Evolutionary conservation across 1,140 invertebrate genomes (phyloP).

Genomic region (Cyrtorhinus lividipennis): DNA sequence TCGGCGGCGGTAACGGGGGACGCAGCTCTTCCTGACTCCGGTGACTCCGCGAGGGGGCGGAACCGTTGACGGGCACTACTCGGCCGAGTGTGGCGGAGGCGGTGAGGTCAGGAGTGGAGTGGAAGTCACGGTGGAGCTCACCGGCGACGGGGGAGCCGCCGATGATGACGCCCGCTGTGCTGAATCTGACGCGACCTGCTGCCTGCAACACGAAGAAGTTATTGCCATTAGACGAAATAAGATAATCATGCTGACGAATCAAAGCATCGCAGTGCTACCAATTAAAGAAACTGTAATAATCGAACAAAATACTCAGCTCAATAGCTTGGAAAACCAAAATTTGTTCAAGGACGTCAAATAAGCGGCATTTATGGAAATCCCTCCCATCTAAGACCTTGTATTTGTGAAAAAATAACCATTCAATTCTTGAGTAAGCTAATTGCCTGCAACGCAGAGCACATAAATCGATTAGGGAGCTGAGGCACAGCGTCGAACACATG

Average conservation of each 20-base stretch:
- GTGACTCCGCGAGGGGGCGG: constrained; percentile 32
- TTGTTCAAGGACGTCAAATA: too few species aligned
- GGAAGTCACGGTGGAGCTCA: constrained; percentile 67
- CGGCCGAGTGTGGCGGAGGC: constrained; percentile 20
- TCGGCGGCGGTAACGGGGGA: constrained; percentile 35
- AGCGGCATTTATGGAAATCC: too few species aligned
- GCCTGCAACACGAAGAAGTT: constrained; percentile 15
- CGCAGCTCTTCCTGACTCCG: constrained; percentile 63
- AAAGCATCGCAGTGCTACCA: too few species aligned
- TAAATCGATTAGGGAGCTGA: too few species aligned
- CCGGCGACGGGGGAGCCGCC: constrained; percentile 30
- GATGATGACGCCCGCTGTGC: constrained; percentile 29
- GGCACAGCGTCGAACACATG: too few species aligned
- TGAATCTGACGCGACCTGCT: constrained; percentile 35
- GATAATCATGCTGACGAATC: not conserved
- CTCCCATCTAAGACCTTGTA: too few species aligned
- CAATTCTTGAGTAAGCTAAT: too few species aligned
- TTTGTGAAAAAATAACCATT: too few species aligned
- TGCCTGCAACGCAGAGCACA: too few species aligned
- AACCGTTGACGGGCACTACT: constrained; percentile 11
- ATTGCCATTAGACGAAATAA: constrained; percentile 32
- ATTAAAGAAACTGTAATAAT: too few species aligned
- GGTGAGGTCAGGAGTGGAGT: constrained; percentile 71
- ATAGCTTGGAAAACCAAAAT: too few species aligned
- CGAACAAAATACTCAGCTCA: too few species aligned